Evolutionary conservation across 2,797 vertebrate genomes (phyloP), one percentile per base, ranked within the genome.

Genomic region (Smutsia temminckii): DNA sequence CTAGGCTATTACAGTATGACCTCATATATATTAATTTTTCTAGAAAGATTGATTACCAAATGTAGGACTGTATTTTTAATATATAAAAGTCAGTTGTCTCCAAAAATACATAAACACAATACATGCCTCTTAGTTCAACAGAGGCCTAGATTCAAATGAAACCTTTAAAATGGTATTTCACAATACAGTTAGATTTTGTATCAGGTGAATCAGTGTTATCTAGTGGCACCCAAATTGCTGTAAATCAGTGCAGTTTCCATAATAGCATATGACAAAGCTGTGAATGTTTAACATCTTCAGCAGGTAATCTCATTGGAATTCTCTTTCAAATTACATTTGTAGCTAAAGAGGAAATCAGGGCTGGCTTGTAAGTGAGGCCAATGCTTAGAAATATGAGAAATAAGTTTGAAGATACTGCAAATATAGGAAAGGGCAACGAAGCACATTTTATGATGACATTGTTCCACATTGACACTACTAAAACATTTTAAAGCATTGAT

Each of bases 261-360:
- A 93, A 95, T 59, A 90, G 80, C 72, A 93, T 96, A 85, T 96
- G 95, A 89, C 89, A 96, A 96, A 95, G 55, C 71, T 95, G 37
- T 96, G 92, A 95, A 94, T 95, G 94, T 94, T 96, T 94, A 96
- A 96, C 80, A 90, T 85, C 74, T 94, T 89, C 71, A 71, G 63
- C 84, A 92, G 93, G 75, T 95, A 81, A 86, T 91, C 61, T 72
- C 86, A 53, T 23, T 79, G 61, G 59, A 79, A 40, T 93, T 95
- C 75, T 95, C 16, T 74, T 89, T 91, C 77, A 95, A 95, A 97
- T 95, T 91, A 75, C 21, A 77, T 96, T 97, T 94, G 42, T 46
- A 55, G 81, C 64, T 84, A 27, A 93, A 91, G 74, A 85, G 5
- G 11, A 75, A 93, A 91, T 63, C 63, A 77, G 66, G 27, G 32